Evolutionary conservation across 2,888 invertebrate species (phyloP).

Genomic region (Tetranychus truncatus): DNA sequence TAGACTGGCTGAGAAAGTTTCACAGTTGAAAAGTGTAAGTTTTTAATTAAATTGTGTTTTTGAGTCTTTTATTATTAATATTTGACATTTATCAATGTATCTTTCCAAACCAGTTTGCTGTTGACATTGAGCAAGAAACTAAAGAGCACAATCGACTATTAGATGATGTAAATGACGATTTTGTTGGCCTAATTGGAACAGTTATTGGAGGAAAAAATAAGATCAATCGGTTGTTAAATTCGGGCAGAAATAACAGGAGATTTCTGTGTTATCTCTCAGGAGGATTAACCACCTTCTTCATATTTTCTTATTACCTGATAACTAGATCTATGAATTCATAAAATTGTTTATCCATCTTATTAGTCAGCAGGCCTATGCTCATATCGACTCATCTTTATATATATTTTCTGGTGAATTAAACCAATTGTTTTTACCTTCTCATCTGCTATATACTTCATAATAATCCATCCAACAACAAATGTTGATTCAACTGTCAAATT

Average conservation of each 20-base stretch:
- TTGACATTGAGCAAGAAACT: slow-evolving; percentile 27
- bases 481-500: too few relatives aligned
- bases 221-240: slow-evolving; percentile 17
- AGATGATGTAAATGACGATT: slow-evolving; percentile 23
- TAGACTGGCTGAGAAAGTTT: slow-evolving; percentile 17
- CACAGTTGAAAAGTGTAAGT: slow-evolving; percentile 18
- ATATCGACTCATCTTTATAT: background rate
- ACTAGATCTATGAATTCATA: background rate
- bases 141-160: slow-evolving; percentile 25
- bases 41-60: background rate
- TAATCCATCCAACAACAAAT: too few relatives aligned
- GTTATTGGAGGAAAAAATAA: slow-evolving; percentile 16
- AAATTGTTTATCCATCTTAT: background rate
- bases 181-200: slow-evolving; percentile 17
- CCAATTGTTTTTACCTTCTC: too few relatives aligned
- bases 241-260: slow-evolving; percentile 14
- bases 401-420: background rate
- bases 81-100: slow-evolving; percentile 2
- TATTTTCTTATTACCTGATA: slow-evolving; percentile 3
- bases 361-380: too few relatives aligned
- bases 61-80: background rate
- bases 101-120: slow-evolving; percentile 23
- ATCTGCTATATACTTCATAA: too few relatives aligned
- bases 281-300: slow-evolving; percentile 3
- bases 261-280: slow-evolving; percentile 20